Conservation (phyloP, 2,113 vertebrate species). For the Anthoscopus minutus region DNA sequence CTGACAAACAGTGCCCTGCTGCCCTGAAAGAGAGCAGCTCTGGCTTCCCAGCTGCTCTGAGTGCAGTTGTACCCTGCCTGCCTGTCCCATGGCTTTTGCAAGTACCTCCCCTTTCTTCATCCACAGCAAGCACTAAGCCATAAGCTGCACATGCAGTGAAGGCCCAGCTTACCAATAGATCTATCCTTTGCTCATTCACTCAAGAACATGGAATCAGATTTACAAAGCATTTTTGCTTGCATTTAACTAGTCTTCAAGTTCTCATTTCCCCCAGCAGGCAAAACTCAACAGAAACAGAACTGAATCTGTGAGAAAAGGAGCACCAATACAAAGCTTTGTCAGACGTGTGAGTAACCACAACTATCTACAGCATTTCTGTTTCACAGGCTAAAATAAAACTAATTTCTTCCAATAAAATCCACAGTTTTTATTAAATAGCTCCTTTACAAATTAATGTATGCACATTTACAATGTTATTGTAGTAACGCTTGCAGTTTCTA, state of each 20-base stretch:
- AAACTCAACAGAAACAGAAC: constrained; percentile 12
- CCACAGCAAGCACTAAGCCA: not conserved
- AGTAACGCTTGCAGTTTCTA: not conserved
- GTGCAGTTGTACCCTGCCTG: not conserved
- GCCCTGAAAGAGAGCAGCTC: not conserved
- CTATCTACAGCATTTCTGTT: not conserved
- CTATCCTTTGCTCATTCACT: not conserved
- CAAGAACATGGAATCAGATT: not conserved
- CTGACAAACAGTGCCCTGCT: not conserved
- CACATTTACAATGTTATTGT: not conserved
- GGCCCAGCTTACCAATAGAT: not conserved
- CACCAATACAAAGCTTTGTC: not conserved
- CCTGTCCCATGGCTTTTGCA: not conserved
- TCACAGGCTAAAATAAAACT: not conserved
- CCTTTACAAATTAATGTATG: constrained; percentile 17
- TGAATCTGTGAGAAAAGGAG: not conserved
- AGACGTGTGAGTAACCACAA: not conserved
- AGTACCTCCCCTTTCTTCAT: not conserved
- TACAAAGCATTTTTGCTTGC: not conserved
- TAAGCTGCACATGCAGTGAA: fast-evolving
- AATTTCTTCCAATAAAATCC: not conserved
- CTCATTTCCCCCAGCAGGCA: not conserved
- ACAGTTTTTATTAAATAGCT: not conserved
- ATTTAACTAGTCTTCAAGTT: constrained; percentile 21
- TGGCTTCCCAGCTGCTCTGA: not conserved